Evolutionary conservation across 2,113 vertebrate species (phyloP).

Genomic region (Halichoeres trimaculatus): DNA sequence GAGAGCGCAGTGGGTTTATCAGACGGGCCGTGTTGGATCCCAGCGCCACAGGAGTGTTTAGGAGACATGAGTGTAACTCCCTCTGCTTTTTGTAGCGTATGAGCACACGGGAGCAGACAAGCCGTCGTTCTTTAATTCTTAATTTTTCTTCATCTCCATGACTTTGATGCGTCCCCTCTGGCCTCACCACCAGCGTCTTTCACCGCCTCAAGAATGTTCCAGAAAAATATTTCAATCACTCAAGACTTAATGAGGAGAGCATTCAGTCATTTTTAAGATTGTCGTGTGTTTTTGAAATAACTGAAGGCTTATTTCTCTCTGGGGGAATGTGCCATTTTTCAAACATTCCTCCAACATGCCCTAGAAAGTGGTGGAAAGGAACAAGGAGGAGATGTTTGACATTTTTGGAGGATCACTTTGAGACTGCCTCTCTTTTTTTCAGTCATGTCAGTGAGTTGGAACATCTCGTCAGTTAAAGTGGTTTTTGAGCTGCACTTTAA

Average conservation of each 20-base stretch:
- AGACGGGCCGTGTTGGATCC: conserved; percentile 30
- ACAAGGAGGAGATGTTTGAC: conserved; percentile 8
- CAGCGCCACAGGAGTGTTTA: neutral
- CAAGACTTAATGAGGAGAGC: conserved; percentile 32
- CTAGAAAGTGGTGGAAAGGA: neutral
- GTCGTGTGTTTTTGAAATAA: conserved; percentile 37
- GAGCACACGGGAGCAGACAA: neutral
- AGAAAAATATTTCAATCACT: conserved; percentile 18
- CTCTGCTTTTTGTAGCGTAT: conserved; percentile 7
- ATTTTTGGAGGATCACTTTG: conserved; percentile 23
- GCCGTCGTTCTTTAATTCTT: neutral
- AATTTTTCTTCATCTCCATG: neutral
- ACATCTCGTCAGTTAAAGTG: conserved; percentile 42
- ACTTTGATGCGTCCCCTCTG: conserved; percentile 29
- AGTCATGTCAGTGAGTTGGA: conserved; percentile 26
- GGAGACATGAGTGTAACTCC: conserved; percentile 39
- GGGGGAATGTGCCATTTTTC: conserved; percentile 31
- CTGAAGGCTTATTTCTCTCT: conserved; percentile 20
- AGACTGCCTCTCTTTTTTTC: conserved; percentile 8
- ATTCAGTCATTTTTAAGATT: conserved; percentile 5
- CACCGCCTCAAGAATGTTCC: neutral
- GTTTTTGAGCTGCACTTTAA: conserved; percentile 43
- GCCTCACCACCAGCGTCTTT: neutral
- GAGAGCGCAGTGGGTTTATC: conserved; percentile 32
- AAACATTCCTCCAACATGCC: neutral